A percentile compares a stretch with the other conserved stretches of the same genome.
Evolutionary conservation across 2,888 invertebrate genomes (phyloP).

Genomic region (Oligia strigilis): DNA sequence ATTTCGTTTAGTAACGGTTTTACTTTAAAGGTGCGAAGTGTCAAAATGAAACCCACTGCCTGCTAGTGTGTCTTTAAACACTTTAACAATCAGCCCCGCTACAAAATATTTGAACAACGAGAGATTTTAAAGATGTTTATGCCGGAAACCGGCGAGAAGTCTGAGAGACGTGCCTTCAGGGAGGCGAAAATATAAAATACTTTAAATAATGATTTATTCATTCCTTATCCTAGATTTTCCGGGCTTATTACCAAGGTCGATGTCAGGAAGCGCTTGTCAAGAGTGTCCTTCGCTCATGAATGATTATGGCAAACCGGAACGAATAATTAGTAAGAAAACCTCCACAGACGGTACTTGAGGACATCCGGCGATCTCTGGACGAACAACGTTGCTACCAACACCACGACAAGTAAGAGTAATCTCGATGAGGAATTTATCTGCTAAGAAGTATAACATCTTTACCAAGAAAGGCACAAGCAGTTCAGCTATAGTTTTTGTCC

Average conservation of each 20-base stretch:
- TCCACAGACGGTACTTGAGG: background rate
- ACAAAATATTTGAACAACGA: background rate
- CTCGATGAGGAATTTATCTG: background rate
- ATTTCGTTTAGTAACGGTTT: too few relatives aligned
- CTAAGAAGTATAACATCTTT: background rate
- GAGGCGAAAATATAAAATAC: background rate
- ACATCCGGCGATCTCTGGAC: slow-evolving; percentile 10
- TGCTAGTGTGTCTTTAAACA: background rate
- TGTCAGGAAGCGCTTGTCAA: slow-evolving; percentile 27
- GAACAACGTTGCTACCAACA: background rate
- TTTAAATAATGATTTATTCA: slow-evolving; percentile 22
- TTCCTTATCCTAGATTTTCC: slow-evolving; percentile 11
- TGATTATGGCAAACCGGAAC: background rate
- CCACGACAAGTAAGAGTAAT: background rate
- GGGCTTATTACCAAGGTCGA: slow-evolving; percentile 25
- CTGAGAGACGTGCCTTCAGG: background rate
- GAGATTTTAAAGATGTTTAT: background rate
- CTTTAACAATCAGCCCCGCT: background rate
- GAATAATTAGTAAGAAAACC: background rate
- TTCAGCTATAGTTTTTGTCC: background rate
- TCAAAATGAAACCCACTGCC: background rate
- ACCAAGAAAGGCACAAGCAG: background rate
- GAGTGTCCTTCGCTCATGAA: slow-evolving; percentile 1
- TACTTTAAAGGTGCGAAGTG: too few relatives aligned
- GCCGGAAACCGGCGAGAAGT: background rate